These are phyloP conservation scores for Oryctes rhinoceros DNA, from an alignment of 1,140 invertebrate genomes.

Conservation along the genomic window DNA sequence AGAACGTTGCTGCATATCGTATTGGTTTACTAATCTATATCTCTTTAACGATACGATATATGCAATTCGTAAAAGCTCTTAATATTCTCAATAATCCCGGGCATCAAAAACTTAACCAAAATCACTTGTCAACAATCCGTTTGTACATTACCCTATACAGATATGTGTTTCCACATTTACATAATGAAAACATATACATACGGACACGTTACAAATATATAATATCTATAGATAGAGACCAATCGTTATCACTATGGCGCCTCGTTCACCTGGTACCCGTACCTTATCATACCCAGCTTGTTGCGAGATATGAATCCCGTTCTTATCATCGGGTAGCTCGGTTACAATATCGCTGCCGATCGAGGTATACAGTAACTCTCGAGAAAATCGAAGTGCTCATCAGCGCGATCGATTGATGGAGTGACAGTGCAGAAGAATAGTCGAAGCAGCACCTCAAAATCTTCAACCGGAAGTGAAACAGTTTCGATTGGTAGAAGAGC, in stretches of 20 bases:
- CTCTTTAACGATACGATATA: no score
- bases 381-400: slow-evolving; percentile 11
- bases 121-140: background rate
- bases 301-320: slow-evolving; percentile 29
- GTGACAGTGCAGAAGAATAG: slow-evolving; percentile 28
- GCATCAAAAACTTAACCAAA: no score
- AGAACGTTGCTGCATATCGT: no score
- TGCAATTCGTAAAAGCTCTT: no score
- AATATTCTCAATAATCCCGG: no score
- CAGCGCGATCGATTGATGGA: slow-evolving; percentile 38
- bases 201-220: background rate
- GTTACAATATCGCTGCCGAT: background rate
- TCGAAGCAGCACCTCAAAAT: background rate
- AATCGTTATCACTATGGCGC: slow-evolving; percentile 37
- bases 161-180: background rate
- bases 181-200: background rate
- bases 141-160: background rate
- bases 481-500: slow-evolving; percentile 45
- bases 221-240: slow-evolving; percentile 4
- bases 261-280: slow-evolving; percentile 37
- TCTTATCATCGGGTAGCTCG: slow-evolving; percentile 27
- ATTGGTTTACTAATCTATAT: no score
- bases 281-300: slow-evolving; percentile 14
- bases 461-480: slow-evolving; percentile 6
- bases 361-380: background rate